phyloP scores from a whole-genome alignment of 2,797 vertebrate genomes.

The Myioborus miniatus region DNA sequence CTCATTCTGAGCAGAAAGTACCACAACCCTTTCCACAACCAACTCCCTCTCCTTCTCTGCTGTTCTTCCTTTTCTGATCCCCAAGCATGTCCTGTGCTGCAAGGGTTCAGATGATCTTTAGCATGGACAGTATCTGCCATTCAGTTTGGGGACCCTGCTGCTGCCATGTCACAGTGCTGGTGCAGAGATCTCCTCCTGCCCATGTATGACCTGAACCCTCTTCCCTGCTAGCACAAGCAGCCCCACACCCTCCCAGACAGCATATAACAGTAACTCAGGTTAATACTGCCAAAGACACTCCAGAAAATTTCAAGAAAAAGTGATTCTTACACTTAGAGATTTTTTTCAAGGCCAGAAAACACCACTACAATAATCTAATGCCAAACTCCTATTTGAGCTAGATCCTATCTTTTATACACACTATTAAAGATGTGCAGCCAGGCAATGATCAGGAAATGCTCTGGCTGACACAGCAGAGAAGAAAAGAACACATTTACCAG shows the following conservation, averaged over 20 bases:
- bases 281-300: neutral
- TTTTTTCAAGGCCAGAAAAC: neutral
- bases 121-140: neutral
- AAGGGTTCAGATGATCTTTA: neutral
- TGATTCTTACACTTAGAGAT: neutral
- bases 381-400: neutral
- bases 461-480: neutral
- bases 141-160: neutral
- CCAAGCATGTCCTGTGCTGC: neutral
- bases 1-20: neutral
- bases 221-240: neutral
- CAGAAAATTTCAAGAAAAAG: neutral
- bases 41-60: neutral
- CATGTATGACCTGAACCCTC: neutral
- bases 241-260: neutral
- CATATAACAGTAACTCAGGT: neutral
- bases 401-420: neutral
- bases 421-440: neutral
- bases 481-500: neutral
- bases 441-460: neutral
- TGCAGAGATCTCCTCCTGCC: neutral
- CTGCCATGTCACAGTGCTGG: accelerated
- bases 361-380: neutral
- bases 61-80: neutral
- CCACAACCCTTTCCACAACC: neutral